A percentile compares a stretch with the other conserved stretches of the same genome.
Conservation (phyloP, 2,888 invertebrate species). For the Eilema caniola region DNA sequence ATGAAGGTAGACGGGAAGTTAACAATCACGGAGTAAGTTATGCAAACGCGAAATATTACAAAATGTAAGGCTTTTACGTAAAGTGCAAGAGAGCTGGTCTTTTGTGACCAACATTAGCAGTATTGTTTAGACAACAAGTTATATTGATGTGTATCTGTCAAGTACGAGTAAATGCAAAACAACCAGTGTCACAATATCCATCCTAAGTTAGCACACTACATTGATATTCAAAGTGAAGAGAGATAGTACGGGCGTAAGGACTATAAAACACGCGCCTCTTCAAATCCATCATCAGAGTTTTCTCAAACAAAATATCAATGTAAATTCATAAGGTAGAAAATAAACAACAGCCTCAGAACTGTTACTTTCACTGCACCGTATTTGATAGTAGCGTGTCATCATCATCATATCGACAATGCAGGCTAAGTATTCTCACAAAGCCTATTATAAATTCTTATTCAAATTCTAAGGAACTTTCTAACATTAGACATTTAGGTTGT, state of each 20-base stretch:
- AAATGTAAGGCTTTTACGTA: constrained; percentile 42
- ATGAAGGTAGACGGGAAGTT: constrained; percentile 51
- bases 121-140: constrained; percentile 22
- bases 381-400: constrained; percentile 26
- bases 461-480: not conserved
- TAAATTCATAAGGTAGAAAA: constrained; percentile 28
- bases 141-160: constrained; percentile 6
- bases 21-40: constrained; percentile 50
- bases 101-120: constrained; percentile 11
- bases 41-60: constrained; percentile 49
- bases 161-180: not conserved
- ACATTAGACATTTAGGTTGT: not conserved
- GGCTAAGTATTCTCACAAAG: constrained; percentile 2
- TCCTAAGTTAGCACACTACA: not conserved
- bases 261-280: not conserved
- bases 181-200: not conserved
- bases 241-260: not conserved
- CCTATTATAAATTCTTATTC: not conserved
- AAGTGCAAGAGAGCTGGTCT: constrained; percentile 21
- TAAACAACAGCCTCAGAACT: constrained; percentile 16
- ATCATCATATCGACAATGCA: constrained; percentile 18
- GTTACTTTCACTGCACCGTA: constrained; percentile 43
- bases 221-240: not conserved
- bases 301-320: constrained; percentile 9
- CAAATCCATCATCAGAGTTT: not conserved